These are phyloP conservation scores for Erebia epiphron DNA, from an alignment of 2,888 invertebrate species.

Conservation along the genomic window DNA sequence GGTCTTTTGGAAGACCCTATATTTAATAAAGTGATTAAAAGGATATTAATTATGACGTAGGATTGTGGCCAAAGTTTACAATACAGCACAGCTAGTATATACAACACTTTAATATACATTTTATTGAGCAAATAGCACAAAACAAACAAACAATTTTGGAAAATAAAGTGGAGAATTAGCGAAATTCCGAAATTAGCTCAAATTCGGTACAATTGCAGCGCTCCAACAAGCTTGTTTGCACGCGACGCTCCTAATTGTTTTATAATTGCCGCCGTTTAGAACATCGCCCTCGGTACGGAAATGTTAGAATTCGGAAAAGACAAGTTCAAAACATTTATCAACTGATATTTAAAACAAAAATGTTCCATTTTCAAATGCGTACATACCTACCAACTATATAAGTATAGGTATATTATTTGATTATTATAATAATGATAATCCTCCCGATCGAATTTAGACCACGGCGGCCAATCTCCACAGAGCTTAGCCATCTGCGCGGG, in stretches of 20 bases:
- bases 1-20: too few species aligned
- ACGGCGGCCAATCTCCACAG: too few species aligned
- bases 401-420: too few species aligned
- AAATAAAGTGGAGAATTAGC: conserved; percentile 27
- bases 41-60: too few species aligned
- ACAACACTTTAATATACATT: background rate
- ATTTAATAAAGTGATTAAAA: too few species aligned
- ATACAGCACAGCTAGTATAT: too few species aligned
- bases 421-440: too few species aligned
- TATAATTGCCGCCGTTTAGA: conserved; percentile 48
- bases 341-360: background rate
- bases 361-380: too few species aligned
- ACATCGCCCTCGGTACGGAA: conserved; percentile 15
- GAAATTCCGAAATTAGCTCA: conserved; percentile 31
- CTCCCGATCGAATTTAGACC: too few species aligned
- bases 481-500: too few species aligned
- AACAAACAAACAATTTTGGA: conserved; percentile 18
- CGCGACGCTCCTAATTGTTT: conserved; percentile 55
- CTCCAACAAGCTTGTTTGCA: conserved; percentile 45
- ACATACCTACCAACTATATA: too few species aligned
- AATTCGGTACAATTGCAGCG: conserved; percentile 39
- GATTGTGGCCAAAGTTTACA: too few species aligned
- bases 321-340: background rate
- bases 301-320: conserved; percentile 18
- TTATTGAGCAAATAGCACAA: conserved; percentile 4